These are phyloP conservation scores for Physella acuta DNA, from an alignment of 1,140 invertebrate genomes.

Conservation along the genomic window DNA sequence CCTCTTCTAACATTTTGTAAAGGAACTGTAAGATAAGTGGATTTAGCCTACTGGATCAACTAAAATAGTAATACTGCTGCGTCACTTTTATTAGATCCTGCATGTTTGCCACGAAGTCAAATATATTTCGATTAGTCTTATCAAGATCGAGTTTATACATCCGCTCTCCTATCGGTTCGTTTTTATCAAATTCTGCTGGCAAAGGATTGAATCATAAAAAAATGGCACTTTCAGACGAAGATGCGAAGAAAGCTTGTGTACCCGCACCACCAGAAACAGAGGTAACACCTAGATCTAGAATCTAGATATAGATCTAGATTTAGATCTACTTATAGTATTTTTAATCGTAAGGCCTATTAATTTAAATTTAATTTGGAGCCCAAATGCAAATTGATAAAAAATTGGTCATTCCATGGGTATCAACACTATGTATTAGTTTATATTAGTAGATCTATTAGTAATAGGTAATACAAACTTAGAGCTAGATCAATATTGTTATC, in stretches of 20 bases:
- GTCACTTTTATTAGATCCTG: no score
- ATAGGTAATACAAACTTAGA: background rate
- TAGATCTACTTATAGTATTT: background rate
- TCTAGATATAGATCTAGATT: background rate
- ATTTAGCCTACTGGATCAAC: no score
- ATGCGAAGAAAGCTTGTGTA: constrained; percentile 9
- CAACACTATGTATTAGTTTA: background rate
- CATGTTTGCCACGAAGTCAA: no score
- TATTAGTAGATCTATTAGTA: background rate
- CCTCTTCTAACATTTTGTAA: no score
- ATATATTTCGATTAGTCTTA: no score
- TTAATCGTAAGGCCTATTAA: background rate
- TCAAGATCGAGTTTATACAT: no score
- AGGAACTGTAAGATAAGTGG: no score
- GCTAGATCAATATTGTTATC: no score
- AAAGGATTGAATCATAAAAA: no score
- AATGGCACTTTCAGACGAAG: constrained; percentile 26
- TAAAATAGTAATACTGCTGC: no score
- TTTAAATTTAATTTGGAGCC: background rate
- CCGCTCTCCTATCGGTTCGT: no score
- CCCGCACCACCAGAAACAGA: constrained; percentile 27
- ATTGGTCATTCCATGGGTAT: background rate
- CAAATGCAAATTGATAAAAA: background rate
- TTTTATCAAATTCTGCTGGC: no score
- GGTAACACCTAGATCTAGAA: constrained; percentile 7